Base-by-base conservation (phyloP, 2,797 vertebrate species). In the Lophius americanus region DNA sequence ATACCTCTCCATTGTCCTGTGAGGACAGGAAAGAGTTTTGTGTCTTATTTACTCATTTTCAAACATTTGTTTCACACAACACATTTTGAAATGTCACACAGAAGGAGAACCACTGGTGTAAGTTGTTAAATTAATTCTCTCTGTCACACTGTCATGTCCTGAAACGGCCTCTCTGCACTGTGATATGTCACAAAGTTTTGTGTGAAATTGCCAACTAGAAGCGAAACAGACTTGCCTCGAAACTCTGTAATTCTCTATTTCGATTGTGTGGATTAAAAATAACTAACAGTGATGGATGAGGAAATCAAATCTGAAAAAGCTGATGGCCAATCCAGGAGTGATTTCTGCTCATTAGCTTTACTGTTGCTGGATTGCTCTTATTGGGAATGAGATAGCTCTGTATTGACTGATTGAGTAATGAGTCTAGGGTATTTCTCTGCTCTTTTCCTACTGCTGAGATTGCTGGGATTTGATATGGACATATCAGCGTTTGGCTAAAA, bases 391-490 rank as follows among this genome's bases (percentile, higher is more conserved):
- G 23, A 23, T 23, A 23, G 23, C 23, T 23, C 23, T 23, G 23
- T 23, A 23, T 23, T 23, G 23, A 23, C 23, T 23, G 23, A 23
- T 23, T 23, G 23, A 23, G 23, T 23, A 23, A 47, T 47, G 46
- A 47, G 3, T n/a, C 2, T 5, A 9, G 13, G 6, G 7, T 6
- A 13, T 39, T 32, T 46, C 46, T 51, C 23, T 49, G 39, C 51
- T 9, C 14, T 61, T 69, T 54, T 49, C 48, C 7, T 36, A 44
- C 43, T 63, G 35, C n/a, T 51, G 46, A 2, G 12, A 7, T n/a
- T 56, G 10, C 47, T 50, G 33, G 43, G 32, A 66, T 58, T 43
- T 23, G 10, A 73, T 50, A 11, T 41, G 35, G 12, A 50, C 35
- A 10, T 2, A 23, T 23, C 23, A 23, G 23, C 23, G 23, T 23